A percentile compares a stretch with the other conserved stretches of the same genome.
Evolutionary conservation across 2,888 invertebrate species (phyloP).

Genomic region (Hermaeophaga mercurialis): DNA sequence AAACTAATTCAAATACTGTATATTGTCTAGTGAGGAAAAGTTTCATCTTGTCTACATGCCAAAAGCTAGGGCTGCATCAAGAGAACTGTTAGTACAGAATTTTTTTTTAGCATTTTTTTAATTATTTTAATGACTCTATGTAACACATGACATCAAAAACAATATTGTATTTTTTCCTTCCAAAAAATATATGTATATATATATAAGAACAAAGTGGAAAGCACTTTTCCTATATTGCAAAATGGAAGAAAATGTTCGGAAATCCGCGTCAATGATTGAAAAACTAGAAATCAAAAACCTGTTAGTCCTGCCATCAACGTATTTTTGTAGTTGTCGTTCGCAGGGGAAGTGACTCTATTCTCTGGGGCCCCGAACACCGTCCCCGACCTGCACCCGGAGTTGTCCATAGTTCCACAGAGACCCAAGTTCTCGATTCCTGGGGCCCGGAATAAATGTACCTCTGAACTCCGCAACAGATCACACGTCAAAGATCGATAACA

Average conservation of each 20-base stretch:
- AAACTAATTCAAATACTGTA: no score
- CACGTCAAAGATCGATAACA: conserved; percentile 33
- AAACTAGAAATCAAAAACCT: conserved; percentile 39
- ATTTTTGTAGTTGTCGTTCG: conserved; percentile 38
- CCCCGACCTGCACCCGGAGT: conserved; percentile 22
- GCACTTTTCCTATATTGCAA: no score
- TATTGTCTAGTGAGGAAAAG: no score
- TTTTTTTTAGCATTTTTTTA: no score
- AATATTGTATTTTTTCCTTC: no score
- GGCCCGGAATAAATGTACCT: conserved; percentile 32
- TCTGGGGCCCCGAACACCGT: conserved; percentile 18
- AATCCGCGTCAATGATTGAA: conserved; percentile 23
- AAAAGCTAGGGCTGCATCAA: no score
- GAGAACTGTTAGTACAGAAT: no score
- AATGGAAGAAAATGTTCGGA: conserved; percentile 22
- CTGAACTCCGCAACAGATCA: conserved; percentile 35
- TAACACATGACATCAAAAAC: no score
- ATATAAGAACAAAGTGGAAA: no score
- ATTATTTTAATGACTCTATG: no score
- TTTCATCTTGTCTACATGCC: no score
- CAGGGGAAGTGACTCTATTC: conserved; percentile 26
- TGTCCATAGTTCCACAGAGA: conserved; percentile 31
- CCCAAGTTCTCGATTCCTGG: conserved; percentile 28
- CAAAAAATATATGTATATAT: no score
- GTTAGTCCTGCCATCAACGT: conserved; percentile 37